Conservation (phyloP, 2,888 invertebrate species). For the Arctia plantaginis region DNA sequence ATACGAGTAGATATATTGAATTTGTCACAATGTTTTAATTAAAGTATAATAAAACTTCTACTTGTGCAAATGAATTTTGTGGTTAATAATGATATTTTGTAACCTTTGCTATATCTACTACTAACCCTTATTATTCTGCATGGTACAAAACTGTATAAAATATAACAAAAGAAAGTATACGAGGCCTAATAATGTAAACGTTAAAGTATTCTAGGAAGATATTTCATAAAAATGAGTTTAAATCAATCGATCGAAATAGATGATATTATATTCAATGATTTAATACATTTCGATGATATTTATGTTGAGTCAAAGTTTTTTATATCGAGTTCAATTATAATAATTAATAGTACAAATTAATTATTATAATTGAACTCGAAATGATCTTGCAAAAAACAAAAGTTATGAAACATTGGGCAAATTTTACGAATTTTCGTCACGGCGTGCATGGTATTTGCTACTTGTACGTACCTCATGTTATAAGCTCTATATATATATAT, state of each 20-base stretch:
- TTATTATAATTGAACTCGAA: too few relatives aligned
- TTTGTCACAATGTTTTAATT: not conserved
- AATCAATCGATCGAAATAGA: too few relatives aligned
- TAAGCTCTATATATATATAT: constrained; percentile 6
- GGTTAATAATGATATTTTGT: not conserved
- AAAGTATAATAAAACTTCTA: not conserved
- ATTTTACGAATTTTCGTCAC: not conserved
- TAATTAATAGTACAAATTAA: too few relatives aligned
- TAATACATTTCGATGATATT: too few relatives aligned
- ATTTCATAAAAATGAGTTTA: too few relatives aligned
- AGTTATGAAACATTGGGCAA: not conserved
- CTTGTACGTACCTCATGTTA: not conserved
- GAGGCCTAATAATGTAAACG: not conserved
- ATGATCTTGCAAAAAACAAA: not conserved
- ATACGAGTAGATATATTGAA: not conserved
- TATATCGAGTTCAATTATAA: too few relatives aligned
- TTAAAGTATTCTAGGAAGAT: not conserved
- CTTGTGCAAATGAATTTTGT: not conserved
- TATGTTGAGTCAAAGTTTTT: too few relatives aligned
- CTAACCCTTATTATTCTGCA: not conserved
- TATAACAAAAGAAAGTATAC: not conserved
- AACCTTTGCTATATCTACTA: not conserved
- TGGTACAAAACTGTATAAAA: too few relatives aligned
- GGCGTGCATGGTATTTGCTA: not conserved
- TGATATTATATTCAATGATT: too few relatives aligned